Base-by-base conservation (phyloP, 2,113 vertebrate species). In the Pseudopipra pipra region DNA sequence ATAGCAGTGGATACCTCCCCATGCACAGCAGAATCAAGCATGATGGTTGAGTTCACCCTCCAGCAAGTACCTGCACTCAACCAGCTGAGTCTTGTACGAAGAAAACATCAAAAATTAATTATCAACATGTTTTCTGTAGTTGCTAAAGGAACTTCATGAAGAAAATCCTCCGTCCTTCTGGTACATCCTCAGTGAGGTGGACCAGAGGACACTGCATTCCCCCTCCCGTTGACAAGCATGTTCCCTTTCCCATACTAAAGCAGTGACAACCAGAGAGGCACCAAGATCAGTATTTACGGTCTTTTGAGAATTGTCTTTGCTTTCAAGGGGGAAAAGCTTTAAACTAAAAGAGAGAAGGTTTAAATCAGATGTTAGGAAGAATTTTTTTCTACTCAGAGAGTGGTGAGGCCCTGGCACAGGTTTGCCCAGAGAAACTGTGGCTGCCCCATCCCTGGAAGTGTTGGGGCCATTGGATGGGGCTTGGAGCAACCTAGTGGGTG, bases 401-500 rank as follows among this genome's bases (percentile, higher is more conserved):
- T 8, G 2, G 3, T 1, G 41, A 83, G 47, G 9, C 35, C 25
- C 14, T 62, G 62, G 55, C 47, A 55, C 14, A 70, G 47, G 6
- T 1, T 62, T 62, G 20, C 20, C 61, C 61, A 54, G 70, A 39
- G 52, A 3, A 61, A 30, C 39, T 82, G 62, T 41, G 71, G 39
- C 17, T 70, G 47, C 5, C 31, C 25, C 35, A 7, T 62, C 30
- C 30, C 47, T 89, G 55, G 6, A 10, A 62, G 6, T 62, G 63
- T 6, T 5, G 22, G 27, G 21, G 9, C 2, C 41, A 55, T 0
- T 76, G 71, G 30, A 62, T 0, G 0, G 8, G 41, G 1, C 1
- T 18, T 27, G 22, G 41, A 76, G 24, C 55, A 62, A 0, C 17
- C 41, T 55, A 62, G 25, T 47, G 55, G n/a, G 6, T 47, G 30